Base-by-base conservation (phyloP, 2,113 vertebrate genomes). In the Donacobius atricapilla region DNA sequence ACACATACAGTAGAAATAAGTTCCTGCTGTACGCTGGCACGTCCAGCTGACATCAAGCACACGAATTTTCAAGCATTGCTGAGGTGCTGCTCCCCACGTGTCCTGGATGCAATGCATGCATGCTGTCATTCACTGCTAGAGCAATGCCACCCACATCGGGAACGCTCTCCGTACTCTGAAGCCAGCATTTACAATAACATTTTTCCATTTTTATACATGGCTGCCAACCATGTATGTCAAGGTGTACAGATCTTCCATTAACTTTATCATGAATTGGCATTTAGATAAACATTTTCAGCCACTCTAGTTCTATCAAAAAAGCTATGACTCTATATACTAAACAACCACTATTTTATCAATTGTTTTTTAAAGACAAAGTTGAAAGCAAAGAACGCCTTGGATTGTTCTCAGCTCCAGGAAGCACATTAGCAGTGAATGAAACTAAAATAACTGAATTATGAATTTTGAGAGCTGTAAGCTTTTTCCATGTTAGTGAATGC, bases 121-220 rank as follows among this genome's bases (percentile, higher is more conserved):
- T 8, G 70, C 31, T 69, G 17, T 88, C 96, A 96, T 95, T 97
- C 96, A 95, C 96, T 96, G 95, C 95, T 84, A 84, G 20, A 71
- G 87, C 92, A 86, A 47, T 13, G 68, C 66, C 84, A 47, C 58
- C 63, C 24, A 15, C 71, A 13, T 0, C 11, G 3, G 4, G 7
- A 79, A 24, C 5, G 2, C 14, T 31, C 64, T 80, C 66, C 15
- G 12, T 0, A 8, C 57, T 65, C 57, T 27, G 45, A 39, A 54
- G n/a, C 13, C 94, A 94, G 50, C 31, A 37, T 19, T 56, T 56
- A 53, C 37, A 94, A 0, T 6, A 22, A 53, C 7, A 17, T 39
- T 58, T 30, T n/a, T 42, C 39, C 40, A 0, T 28, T 27, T 72
- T 84, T 79, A 68, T 3, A 57, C 10, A 28, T 7, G 37, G 69